Evolutionary conservation across 2,797 vertebrate genomes (phyloP).

Genomic region (Leontopithecus rosalia): DNA sequence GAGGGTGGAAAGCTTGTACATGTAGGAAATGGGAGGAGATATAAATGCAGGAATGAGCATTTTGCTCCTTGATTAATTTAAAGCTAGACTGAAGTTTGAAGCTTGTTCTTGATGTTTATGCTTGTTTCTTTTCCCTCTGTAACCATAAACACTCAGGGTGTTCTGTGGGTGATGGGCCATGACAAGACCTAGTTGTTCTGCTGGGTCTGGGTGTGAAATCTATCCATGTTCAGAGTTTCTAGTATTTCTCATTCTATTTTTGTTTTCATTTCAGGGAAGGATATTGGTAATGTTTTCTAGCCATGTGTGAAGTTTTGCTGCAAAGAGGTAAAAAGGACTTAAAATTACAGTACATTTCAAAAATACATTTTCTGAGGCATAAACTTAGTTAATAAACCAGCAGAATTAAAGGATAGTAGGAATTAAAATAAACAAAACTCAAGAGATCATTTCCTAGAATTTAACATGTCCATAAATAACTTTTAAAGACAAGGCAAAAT

Average conservation of each 20-base stretch:
- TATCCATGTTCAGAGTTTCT: conserved; percentile 16
- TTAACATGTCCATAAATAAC: conserved; percentile 9
- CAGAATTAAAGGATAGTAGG: neutral
- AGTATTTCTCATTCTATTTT: conserved; percentile 6
- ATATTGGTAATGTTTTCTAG: neutral
- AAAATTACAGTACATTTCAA: neutral
- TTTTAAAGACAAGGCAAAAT: conserved; percentile 26
- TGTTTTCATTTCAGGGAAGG: neutral
- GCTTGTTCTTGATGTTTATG: conserved; percentile 15
- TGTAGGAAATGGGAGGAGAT: neutral
- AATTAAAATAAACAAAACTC: neutral
- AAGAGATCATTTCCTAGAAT: neutral
- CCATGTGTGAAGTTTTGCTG: neutral
- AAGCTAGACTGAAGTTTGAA: neutral
- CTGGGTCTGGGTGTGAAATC: neutral
- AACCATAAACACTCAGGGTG: neutral
- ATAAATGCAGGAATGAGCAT: neutral
- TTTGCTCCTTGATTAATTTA: neutral
- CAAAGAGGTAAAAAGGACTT: neutral
- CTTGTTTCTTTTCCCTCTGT: neutral
- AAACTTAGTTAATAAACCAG: conserved; percentile 39
- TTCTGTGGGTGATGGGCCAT: neutral
- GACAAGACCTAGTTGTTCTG: neutral
- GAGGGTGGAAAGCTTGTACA: neutral
- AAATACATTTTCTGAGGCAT: neutral